phyloP scores from a whole-genome alignment of 1,140 invertebrate species.

The Littorina saxatilis region DNA sequence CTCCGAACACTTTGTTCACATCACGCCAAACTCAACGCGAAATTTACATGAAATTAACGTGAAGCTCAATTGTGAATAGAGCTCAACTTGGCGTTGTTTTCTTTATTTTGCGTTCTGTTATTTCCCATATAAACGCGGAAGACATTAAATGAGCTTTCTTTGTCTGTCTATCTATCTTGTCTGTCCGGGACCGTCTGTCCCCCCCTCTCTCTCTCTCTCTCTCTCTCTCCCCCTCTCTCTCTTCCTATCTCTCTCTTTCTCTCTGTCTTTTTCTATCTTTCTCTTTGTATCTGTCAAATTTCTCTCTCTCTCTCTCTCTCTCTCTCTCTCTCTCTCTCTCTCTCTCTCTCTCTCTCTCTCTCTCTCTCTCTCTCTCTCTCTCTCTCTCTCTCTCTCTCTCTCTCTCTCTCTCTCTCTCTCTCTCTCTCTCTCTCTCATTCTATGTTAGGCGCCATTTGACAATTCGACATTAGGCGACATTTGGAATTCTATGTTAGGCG shows the following conservation, averaged over 20 bases:
- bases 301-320: conserved; percentile 24
- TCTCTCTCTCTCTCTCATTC: no score
- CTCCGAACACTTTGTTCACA: no score
- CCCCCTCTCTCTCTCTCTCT: conserved; percentile 30
- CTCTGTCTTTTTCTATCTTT: conserved; percentile 14
- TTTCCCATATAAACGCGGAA: no score
- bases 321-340: conserved; percentile 23
- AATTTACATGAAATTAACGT: no score
- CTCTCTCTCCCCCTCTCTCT: conserved; percentile 28
- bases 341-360: background rate
- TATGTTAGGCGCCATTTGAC: no score
- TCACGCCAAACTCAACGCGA: no score
- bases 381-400: background rate
- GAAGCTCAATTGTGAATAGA: background rate
- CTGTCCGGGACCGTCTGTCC: background rate
- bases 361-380: background rate
- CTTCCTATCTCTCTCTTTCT: conserved; percentile 18
- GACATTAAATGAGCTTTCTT: background rate
- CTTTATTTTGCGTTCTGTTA: background rate
- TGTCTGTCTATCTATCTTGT: background rate
- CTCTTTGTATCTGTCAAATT: conserved; percentile 6
- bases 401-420: background rate
- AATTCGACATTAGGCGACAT: no score
- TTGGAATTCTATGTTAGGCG: no score
- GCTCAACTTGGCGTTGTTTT: background rate